These are phyloP conservation scores for Corythaeola cristata DNA, from an alignment of 2,113 vertebrate species.

Conservation along the genomic window DNA sequence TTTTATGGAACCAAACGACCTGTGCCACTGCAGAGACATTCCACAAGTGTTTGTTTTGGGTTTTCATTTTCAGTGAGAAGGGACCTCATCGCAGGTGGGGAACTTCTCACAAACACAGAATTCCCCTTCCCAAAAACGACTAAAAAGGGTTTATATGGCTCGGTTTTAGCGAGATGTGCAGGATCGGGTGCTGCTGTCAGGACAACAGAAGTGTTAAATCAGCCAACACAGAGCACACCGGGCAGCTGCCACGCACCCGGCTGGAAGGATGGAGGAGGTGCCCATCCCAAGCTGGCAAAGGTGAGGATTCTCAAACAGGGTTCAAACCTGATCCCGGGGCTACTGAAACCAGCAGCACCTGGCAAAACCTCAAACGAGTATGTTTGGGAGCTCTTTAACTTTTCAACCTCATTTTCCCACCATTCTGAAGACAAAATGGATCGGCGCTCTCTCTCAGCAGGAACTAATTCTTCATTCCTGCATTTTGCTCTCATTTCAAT, in stretches of 20 bases:
- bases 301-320: background rate
- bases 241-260: too few relatives aligned
- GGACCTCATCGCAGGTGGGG: background rate
- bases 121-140: background rate
- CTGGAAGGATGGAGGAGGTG: background rate
- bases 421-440: background rate
- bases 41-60: background rate
- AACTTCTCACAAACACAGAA: background rate
- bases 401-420: background rate
- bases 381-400: background rate
- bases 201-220: too few relatives aligned
- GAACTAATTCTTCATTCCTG: background rate
- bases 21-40: background rate
- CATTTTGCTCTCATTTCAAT: background rate
- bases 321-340: background rate
- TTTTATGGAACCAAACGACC: background rate
- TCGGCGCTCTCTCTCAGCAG: background rate
- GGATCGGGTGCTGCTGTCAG: background rate
- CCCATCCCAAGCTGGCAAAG: background rate
- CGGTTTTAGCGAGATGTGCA: too few relatives aligned
- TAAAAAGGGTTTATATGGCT: background rate
- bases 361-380: background rate
- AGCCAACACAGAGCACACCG: too few relatives aligned
- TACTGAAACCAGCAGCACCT: background rate
- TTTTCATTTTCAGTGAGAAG: background rate